These are phyloP conservation scores for Poeciliopsis gracilis DNA, from an alignment of 2,797 vertebrate genomes.

Conservation along the genomic window DNA sequence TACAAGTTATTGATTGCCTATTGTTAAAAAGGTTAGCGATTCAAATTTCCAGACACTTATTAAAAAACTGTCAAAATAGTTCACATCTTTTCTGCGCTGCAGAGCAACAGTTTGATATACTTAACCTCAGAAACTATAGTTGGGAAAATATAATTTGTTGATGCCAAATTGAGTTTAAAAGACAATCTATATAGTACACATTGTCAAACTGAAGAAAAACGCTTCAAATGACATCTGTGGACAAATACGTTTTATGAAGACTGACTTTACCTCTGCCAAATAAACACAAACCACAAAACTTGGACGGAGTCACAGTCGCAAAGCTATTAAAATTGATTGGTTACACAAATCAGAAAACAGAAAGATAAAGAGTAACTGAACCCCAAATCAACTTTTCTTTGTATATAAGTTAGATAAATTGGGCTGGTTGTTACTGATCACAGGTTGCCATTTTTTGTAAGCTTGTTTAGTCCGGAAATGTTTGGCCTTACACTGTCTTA, in stretches of 20 bases:
- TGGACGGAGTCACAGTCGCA: neutral
- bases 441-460: neutral
- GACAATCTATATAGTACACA: slow-evolving; percentile 6
- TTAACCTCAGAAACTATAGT: slow-evolving; percentile 19
- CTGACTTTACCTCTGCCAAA: neutral
- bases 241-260: neutral
- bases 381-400: too few relatives aligned
- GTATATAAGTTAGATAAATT: neutral
- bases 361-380: neutral
- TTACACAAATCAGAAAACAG: neutral
- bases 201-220: neutral
- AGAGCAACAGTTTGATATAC: slow-evolving; percentile 19
- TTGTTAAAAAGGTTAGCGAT: slow-evolving; percentile 34
- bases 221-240: neutral
- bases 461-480: too few relatives aligned
- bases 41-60: slow-evolving; percentile 24
- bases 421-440: neutral
- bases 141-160: slow-evolving; percentile 10
- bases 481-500: neutral
- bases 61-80: slow-evolving; percentile 22
- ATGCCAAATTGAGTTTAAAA: slow-evolving; percentile 12
- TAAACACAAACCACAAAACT: neutral
- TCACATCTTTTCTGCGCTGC: slow-evolving; percentile 2
- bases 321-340: neutral
- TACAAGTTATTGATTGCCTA: slow-evolving; percentile 48